Evolutionary conservation across 1,140 invertebrate species (phyloP), one percentile per base, ranked within the genome.

Genomic region (Zaprionus inermis): DNA sequence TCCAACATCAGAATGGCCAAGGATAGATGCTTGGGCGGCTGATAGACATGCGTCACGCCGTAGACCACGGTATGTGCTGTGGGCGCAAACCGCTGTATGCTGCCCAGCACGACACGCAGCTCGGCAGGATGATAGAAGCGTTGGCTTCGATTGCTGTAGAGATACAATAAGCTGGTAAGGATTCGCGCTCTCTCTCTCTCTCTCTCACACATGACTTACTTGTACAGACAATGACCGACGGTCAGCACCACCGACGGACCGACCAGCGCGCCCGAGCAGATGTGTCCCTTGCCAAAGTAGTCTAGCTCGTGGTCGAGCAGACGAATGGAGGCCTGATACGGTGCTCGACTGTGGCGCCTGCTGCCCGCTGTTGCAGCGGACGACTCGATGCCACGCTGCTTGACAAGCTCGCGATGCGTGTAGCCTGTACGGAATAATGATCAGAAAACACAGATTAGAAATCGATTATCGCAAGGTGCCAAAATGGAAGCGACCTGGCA

Each of bases 201-300:
- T n/a, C n/a, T 5, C 14, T 2, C 18, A 18, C 16, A 14, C 10
- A 5, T 1, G 9, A 78, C 81, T 76, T 46, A 92, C 91, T 80
- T 83, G 60, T 78, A 79, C 10, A 94, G 80, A 34, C 94, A 93
- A 34, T 93, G 84, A 36, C 91, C 91, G n/a, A 94, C 93, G 20
- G 92, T 93, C 0, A 93, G 71, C 18, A 93, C 82, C 9, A 90
- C 91, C 1, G 89, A 83, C 1, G 93, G 83, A n/a, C 81, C 92
- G 61, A 93, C 92, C 22, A 93, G 36, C 0, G 85, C 83, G 0
- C 92, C 93, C 12, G 92, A 90, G 18, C 93, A 93, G 9, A 92
- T 91, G 58, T 92, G 91, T 0, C 91, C 91, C 59, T 90, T 86
- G 60, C 91, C 91, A 51, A 78, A 92, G 59, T 78, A 78, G 11